Conservation (phyloP, 2,797 vertebrate species). For the Platyrinchus mystaceus region DNA sequence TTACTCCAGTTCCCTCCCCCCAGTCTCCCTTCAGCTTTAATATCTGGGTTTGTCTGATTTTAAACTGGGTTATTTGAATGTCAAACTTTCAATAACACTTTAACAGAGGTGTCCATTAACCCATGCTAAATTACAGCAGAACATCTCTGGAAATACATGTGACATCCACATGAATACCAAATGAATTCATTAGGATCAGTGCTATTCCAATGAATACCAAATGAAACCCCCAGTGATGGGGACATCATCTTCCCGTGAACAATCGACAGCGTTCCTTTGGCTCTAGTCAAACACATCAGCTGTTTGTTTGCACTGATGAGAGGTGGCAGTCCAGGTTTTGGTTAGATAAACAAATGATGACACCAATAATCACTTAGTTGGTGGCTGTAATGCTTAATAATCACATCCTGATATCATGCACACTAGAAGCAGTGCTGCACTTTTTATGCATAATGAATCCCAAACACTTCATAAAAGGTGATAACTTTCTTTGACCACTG, state of each 20-base stretch:
- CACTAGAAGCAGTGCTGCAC: not conserved
- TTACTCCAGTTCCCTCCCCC: slow-evolving; percentile 4
- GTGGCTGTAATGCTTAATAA: slow-evolving; percentile 45
- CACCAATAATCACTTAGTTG: slow-evolving; percentile 70
- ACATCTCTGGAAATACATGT: slow-evolving; percentile 79
- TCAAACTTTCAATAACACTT: slow-evolving; percentile 82
- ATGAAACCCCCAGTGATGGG: slow-evolving; percentile 57
- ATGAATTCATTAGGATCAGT: slow-evolving; percentile 78
- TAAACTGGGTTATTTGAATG: slow-evolving; percentile 82
- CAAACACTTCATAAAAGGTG: slow-evolving; percentile 77
- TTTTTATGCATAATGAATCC: slow-evolving; percentile 74
- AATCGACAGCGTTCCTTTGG: slow-evolving; percentile 60
- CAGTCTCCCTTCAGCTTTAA: slow-evolving; percentile 69
- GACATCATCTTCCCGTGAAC: slow-evolving; percentile 43
- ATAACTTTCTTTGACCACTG: slow-evolving; percentile 79
- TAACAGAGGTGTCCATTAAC: slow-evolving; percentile 84
- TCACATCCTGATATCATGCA: slow-evolving; percentile 15
- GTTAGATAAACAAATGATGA: slow-evolving; percentile 71
- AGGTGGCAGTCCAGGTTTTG: slow-evolving; percentile 69
- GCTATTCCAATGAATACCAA: slow-evolving; percentile 76
- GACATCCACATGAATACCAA: slow-evolving; percentile 82
- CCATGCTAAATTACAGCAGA: slow-evolving; percentile 78
- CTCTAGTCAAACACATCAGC: slow-evolving; percentile 57
- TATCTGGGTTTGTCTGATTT: slow-evolving; percentile 78
- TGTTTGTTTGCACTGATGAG: slow-evolving; percentile 73